These are phyloP conservation scores for Habroteleia sp. DNA, from an alignment of 2,888 invertebrate species.

Conservation along the genomic window DNA sequence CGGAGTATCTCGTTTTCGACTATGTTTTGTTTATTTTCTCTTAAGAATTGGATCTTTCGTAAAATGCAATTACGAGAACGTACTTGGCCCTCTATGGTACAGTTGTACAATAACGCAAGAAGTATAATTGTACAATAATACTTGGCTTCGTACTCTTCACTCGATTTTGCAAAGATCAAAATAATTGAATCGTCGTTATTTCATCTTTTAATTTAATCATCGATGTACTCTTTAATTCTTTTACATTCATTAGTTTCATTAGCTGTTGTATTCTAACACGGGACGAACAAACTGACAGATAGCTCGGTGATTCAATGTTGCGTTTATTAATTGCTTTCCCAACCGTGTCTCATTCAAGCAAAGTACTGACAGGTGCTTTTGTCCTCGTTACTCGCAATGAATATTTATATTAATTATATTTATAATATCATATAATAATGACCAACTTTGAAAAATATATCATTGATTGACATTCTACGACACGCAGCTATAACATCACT, in stretches of 20 bases:
- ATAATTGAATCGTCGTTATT: conserved; percentile 32
- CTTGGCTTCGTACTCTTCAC: conserved; percentile 63
- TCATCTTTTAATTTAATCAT: conserved; percentile 19
- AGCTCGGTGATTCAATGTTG: conserved; percentile 32
- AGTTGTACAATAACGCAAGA: conserved; percentile 70
- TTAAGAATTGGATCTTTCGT: background rate
- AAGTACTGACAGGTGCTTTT: conserved; percentile 58
- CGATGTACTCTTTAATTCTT: conserved; percentile 31
- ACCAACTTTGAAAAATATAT: conserved; percentile 61
- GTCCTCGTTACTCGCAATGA: conserved; percentile 30
- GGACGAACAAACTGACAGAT: conserved; percentile 65
- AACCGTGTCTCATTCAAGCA: conserved; percentile 27
- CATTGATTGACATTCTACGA: conserved; percentile 61
- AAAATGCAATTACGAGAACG: conserved; percentile 36
- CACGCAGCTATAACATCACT: conserved; percentile 60
- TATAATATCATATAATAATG: conserved; percentile 55
- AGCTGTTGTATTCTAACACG: conserved; percentile 28
- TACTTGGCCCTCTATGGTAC: conserved; percentile 59
- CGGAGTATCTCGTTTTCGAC: conserved; percentile 12
- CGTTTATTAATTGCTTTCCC: conserved; percentile 5
- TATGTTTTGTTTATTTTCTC: background rate
- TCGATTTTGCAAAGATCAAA: conserved; percentile 49
- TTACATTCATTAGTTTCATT: conserved; percentile 11
- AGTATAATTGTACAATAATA: conserved; percentile 74
- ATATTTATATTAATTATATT: conserved; percentile 39